Evolutionary conservation across 2,113 vertebrate genomes (phyloP), one percentile per base, ranked within the genome.

Genomic region (Entosphenus tridentatus): DNA sequence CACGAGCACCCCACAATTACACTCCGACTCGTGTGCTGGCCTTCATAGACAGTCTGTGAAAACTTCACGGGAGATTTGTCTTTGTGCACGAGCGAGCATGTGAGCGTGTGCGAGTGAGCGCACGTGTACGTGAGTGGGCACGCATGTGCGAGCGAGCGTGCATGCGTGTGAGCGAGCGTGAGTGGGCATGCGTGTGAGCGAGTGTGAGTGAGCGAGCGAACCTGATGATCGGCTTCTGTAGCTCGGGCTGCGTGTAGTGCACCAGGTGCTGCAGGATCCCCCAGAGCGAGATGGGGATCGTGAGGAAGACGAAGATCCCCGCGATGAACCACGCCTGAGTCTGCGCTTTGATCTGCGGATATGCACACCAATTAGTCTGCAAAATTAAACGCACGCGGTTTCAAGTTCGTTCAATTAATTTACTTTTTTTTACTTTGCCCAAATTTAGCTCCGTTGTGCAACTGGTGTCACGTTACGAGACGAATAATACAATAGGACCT

Each of bases 181-280:
- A 65, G n/a, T 21, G 62, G n/a, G n/a, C n/a, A n/a, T n/a, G n/a
- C n/a, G 9, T 6, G 9, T 9, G 14, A 8, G 9, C 59, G 59
- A 65, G 17, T 2, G 9, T 9, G 59, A 65, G n/a, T 21, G 62
- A 9, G 2, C 21, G 62, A 65, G n/a, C 65, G 79, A 80, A 95
- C 92, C 92, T 88, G 81, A 96, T 97, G 71, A 96, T 96, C 3
- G 92, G 91, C 74, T 96, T 97, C 77, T 98, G 91, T 56, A 97
- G 78, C 72, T 98, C 88, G 13, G 92, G 92, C 71, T 96, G 89
- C 57, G 89, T 97, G 74, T 95, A 96, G 81, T 98, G 86, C 57
- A 97, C 89, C 67, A 97, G 80, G 76, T 98, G 93, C 72, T 98
- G 93, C 1, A 98, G 79, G 75, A 97, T 98, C 3, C 84, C 92